phyloP scores from a whole-genome alignment of 2,888 invertebrate species.

The Drosophila paramelanica region DNA sequence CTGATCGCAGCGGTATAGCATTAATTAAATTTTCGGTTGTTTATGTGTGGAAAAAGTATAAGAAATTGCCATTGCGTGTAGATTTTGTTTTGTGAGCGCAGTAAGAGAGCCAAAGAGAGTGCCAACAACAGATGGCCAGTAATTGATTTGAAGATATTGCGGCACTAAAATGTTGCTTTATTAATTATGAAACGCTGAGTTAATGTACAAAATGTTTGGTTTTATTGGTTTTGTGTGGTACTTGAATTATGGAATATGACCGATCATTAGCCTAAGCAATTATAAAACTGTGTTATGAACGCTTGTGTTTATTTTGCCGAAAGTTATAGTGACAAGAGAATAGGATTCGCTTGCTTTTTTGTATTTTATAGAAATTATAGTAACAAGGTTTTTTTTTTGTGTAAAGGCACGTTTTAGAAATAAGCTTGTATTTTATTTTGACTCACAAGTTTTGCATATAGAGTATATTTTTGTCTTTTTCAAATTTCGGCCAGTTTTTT shows the following conservation, averaged over 20 bases:
- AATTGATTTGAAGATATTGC: constrained; percentile 20
- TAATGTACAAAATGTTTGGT: constrained; percentile 25
- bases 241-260: constrained; percentile 31
- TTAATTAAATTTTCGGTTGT: constrained; percentile 70
- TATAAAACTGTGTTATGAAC: constrained; percentile 1
- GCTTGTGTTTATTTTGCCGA: neutral
- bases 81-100: constrained; percentile 8
- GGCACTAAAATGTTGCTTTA: constrained; percentile 26
- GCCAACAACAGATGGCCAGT: constrained; percentile 11
- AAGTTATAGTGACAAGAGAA: neutral
- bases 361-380: no score
- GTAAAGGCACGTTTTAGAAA: no score
- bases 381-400: no score
- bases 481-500: no score
- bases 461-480: no score
- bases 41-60: constrained; percentile 39
- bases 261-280: constrained; percentile 7
- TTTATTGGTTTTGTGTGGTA: constrained; percentile 21
- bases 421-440: no score
- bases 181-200: constrained; percentile 34
- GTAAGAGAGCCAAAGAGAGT: constrained; percentile 25
- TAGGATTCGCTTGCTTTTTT: neutral
- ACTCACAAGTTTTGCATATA: no score
- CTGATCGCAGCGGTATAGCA: constrained; percentile 80
- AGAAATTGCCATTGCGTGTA: constrained; percentile 57